Conservation (phyloP, 92 coral and sea anemone genomes). For the Zoanthus gigantus region DNA sequence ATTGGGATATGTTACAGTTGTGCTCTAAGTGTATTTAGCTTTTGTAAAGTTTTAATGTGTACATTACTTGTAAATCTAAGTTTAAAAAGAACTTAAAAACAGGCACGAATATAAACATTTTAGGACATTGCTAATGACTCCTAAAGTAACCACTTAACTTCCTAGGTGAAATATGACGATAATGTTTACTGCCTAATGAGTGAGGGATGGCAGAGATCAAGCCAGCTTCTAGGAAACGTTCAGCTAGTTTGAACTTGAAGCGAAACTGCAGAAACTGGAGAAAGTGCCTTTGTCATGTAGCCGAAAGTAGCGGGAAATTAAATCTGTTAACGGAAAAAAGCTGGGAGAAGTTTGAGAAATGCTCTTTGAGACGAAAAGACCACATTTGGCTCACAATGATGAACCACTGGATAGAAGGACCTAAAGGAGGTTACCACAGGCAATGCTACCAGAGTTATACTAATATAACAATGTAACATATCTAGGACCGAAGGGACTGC, state of each 20-base stretch:
- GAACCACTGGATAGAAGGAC: constrained; percentile 32
- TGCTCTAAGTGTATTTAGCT: constrained; percentile 22
- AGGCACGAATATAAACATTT: constrained; percentile 12
- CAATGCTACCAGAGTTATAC: constrained; percentile 49
- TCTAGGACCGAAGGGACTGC: constrained; percentile 31
- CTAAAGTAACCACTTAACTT: constrained; percentile 20
- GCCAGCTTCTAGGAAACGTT: constrained; percentile 31
- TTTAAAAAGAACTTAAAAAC: constrained; percentile 17
- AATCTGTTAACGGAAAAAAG: constrained; percentile 39
- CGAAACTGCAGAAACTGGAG: not conserved
- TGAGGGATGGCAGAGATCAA: constrained; percentile 33
- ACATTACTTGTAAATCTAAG: not conserved
- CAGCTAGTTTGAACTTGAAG: not conserved
- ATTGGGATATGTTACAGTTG: not conserved
- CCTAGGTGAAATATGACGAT: constrained; percentile 35
- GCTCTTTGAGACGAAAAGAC: constrained; percentile 33
- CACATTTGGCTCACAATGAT: constrained; percentile 15
- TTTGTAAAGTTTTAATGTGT: not conserved
- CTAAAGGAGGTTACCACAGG: constrained; percentile 43
- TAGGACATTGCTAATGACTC: constrained; percentile 31
- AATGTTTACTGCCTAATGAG: constrained; percentile 27
- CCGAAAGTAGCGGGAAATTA: not conserved
- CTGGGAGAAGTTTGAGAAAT: constrained; percentile 50
- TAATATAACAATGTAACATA: not conserved
- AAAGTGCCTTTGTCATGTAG: constrained; percentile 33